A percentile compares a stretch with the other conserved stretches of the same genome.
These are phyloP conservation scores for Actinemys pallida DNA, from an alignment of 2,113 vertebrate species.

Conservation along the genomic window DNA sequence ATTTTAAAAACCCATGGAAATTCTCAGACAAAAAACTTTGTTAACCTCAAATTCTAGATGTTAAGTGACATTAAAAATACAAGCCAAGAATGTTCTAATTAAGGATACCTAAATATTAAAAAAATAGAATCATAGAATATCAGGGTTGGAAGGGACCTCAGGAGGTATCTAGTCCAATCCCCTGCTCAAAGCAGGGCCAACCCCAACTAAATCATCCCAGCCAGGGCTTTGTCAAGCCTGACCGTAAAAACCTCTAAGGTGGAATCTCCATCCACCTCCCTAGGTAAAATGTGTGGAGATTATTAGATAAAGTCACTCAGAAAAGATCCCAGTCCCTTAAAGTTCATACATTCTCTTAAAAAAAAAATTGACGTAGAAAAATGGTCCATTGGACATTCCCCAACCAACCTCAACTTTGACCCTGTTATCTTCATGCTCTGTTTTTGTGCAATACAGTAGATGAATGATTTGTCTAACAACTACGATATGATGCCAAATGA, in stretches of 20 bases:
- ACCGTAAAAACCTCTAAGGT: no score
- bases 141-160: no score
- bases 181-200: no score
- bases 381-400: neutral
- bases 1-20: neutral
- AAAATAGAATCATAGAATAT: no score
- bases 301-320: neutral
- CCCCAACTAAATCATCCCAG: no score
- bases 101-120: neutral
- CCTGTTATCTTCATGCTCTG: neutral
- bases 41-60: neutral
- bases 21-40: neutral
- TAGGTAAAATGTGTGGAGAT: neutral
- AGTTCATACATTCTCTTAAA: neutral
- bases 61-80: neutral
- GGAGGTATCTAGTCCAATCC: no score
- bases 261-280: no score
- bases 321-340: neutral
- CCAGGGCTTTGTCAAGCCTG: no score
- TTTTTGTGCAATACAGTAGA: neutral
- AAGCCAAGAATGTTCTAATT: neutral
- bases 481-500: accelerated
- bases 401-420: neutral
- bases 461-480: neutral
- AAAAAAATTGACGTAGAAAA: neutral